These are phyloP conservation scores for Rhinogobio ventralis DNA, from an alignment of 2,797 vertebrate genomes.

Conservation along the genomic window DNA sequence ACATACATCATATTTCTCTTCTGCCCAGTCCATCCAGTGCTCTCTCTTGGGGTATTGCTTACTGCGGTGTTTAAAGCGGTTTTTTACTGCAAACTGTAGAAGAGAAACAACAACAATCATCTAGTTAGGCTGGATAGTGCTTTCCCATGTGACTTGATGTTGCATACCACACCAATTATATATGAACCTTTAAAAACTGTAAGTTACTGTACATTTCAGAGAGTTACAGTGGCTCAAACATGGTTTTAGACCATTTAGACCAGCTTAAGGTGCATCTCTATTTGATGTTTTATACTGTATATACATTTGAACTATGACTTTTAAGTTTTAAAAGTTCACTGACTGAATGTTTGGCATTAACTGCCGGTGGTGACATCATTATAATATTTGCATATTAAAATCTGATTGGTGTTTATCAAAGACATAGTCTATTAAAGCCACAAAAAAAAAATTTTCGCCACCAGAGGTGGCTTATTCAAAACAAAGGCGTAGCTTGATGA, in stretches of 20 bases:
- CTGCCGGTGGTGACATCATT: not conserved
- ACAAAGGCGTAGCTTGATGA: no score
- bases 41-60: conserved; percentile 78
- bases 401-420: not conserved
- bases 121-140: not conserved
- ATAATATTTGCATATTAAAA: not conserved
- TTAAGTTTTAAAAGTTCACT: not conserved
- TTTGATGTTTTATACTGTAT: not conserved
- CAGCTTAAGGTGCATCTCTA: not conserved
- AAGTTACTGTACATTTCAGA: no score
- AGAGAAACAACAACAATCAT: not conserved
- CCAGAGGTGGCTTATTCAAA: no score
- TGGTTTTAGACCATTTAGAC: no score
- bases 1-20: conserved; percentile 89
- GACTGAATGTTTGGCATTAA: not conserved
- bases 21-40: conserved; percentile 97
- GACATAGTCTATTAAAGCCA: not conserved
- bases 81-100: conserved; percentile 87
- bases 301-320: not conserved
- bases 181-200: no score
- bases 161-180: not conserved
- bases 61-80: conserved; percentile 84
- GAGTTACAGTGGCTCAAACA: no score
- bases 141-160: not conserved
- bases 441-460: no score